Base-by-base conservation (phyloP, 2,797 vertebrate genomes). In the Dryobates pubescens region DNA sequence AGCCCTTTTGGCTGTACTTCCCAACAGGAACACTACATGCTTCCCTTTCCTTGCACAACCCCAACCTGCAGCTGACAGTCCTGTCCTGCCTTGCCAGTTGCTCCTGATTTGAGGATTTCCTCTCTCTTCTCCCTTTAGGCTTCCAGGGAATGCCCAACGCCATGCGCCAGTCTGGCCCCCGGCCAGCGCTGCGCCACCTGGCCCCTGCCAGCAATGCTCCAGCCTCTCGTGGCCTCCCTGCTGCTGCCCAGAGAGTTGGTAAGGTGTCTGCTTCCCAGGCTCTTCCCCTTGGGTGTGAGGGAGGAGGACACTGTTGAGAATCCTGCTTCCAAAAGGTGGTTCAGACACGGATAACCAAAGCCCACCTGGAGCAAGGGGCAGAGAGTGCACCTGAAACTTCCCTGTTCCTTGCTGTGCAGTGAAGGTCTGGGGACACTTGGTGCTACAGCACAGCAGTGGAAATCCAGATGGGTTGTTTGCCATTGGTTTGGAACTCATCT, bases 141-240 rank as follows among this genome's bases (percentile, higher is more conserved):
- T 99, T 99, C 97, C 99, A 99, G 96, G 99, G 98, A 68, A 98
- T 99, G 96, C 98, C 99, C 9, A 98, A 96, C 91, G 98, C 99
- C 26, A 97, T 99, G 96, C 99, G 99, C 82, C 99, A 99, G 96
- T 98, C 99, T 27, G 99, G 99, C 57, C 99, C 99, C 6, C 98
- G 99, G 67, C 98, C 98, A 79, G 97, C 98, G 89, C 97, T 99
- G 93, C 98, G 99, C 95, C 99, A 99, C 93, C 97, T 99, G 96
- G 96, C 98, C 91, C 99, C 99, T 32, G 95, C 97, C 17, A 89
- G 97, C 88, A 97, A 96, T 69, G 74, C 98, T 34, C 98, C 99
- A 7, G 98, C 98, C 93, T 98, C 99, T 80, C 98, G 99, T 49
- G 98, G 98, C 97, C 97, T 98, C 93, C 96, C 97, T 30, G 95